Evolutionary conservation across 2,888 invertebrate species (phyloP).

Genomic region (Doris montereyensis): DNA sequence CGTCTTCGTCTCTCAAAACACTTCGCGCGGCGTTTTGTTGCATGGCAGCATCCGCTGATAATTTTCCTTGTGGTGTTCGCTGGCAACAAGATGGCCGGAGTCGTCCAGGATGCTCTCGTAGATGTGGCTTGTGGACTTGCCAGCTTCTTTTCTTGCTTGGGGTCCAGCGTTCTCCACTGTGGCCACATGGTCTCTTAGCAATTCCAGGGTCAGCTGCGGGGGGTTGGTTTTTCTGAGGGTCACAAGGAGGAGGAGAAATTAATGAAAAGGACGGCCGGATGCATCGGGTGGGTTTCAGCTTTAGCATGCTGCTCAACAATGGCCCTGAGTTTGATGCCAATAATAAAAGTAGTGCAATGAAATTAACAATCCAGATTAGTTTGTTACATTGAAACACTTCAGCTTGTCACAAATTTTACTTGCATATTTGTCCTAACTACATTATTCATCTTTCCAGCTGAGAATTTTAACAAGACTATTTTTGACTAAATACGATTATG

Average conservation of each 20-base stretch:
- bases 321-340: too few species aligned
- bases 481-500: too few species aligned
- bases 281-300: neutral
- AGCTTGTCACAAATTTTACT: too few species aligned
- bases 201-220: conserved; percentile 25
- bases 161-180: neutral
- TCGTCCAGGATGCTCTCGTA: conserved; percentile 46
- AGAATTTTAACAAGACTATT: too few species aligned
- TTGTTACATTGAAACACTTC: too few species aligned
- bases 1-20: neutral
- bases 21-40: neutral
- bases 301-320: too few species aligned
- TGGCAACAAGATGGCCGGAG: conserved; percentile 7
- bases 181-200: conserved; percentile 29
- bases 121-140: conserved; percentile 44
- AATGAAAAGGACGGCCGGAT: neutral
- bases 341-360: too few species aligned
- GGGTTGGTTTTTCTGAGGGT: conserved; percentile 30
- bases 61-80: conserved; percentile 53
- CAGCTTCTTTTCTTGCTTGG: neutral
- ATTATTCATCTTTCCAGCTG: too few species aligned
- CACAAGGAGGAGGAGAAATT: neutral
- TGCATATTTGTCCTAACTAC: too few species aligned
- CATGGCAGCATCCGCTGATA: too few species aligned
- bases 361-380: too few species aligned